Evolutionary conservation across 2,113 vertebrate genomes (phyloP).

Genomic region (Calyptommatus sinebrachiatus): DNA sequence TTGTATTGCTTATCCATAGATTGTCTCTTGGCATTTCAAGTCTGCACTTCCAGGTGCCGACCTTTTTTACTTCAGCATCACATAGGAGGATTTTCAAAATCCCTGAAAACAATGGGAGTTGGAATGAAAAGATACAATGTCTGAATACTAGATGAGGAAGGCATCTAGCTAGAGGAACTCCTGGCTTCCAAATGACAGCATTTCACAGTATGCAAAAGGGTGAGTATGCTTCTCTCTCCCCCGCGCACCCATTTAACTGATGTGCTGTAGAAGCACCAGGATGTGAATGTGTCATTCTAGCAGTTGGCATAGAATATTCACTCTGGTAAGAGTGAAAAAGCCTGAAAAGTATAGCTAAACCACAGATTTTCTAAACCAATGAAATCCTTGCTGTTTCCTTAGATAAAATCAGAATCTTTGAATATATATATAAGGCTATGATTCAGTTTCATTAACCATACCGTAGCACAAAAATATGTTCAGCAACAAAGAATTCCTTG

Average conservation of each 20-base stretch:
- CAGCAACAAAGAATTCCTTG: too few relatives aligned
- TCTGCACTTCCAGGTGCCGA: background rate
- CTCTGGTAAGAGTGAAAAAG: too few relatives aligned
- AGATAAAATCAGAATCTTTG: too few relatives aligned
- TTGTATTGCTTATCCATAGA: conserved; percentile 39
- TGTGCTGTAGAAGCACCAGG: background rate
- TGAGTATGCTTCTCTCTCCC: background rate
- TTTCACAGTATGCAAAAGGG: conserved; percentile 2
- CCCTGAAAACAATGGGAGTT: conserved; percentile 18
- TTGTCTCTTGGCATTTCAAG: conserved; percentile 19
- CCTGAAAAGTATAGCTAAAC: too few relatives aligned
- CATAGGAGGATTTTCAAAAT: background rate
- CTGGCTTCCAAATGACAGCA: accelerated
- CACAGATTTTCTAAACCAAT: too few relatives aligned
- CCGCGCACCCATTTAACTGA: background rate
- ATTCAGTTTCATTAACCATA: too few relatives aligned
- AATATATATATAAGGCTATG: too few relatives aligned
- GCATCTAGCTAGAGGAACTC: conserved; percentile 8
- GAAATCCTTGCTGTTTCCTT: too few relatives aligned
- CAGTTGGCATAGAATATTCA: too few relatives aligned
- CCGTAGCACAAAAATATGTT: too few relatives aligned
- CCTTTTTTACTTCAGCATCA: conserved; percentile 30
- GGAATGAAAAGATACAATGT: conserved; percentile 7
- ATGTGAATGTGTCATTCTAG: too few relatives aligned
- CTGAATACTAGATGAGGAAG: conserved; percentile 21